Base-by-base conservation (phyloP, 2,113 vertebrate species). In the Brachypodius melanocephalos region DNA sequence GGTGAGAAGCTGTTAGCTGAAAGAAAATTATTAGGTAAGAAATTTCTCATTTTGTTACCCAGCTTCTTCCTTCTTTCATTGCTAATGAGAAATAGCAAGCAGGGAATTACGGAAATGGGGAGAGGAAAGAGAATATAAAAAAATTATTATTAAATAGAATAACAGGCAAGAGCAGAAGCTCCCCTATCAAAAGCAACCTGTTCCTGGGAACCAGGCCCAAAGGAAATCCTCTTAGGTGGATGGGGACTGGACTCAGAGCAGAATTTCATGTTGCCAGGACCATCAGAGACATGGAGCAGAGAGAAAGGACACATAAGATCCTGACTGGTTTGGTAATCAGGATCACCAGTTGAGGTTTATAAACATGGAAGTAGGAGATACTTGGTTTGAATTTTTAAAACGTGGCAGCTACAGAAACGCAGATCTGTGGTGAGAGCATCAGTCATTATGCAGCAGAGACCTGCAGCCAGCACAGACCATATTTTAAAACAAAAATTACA, bases 1-100 rank as follows among this genome's bases (percentile, higher is more conserved):
- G n/a, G 68, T 43, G 55, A 96, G 72, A 96, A 85, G 89, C 71
- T 77, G 81, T 87, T 93, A 94, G 85, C 20, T 36, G 69, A 17
- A 87, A 83, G 63, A 94, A 97, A 97, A 96, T 96, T 85, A 96
- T 59, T 58, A 94, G 71, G 82, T 88, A 94, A 81, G 79, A 95
- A 88, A 90, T 94, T 80, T 86, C 79, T 94, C 88, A 90, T 91
- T 96, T 96, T 86, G 67, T 77, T 83, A 91, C 95, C 22, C 96
- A 96, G 94, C 82, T 95, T 95, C 93, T 86, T 94, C 61, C 72
- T 79, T 95, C 77, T 52, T 48, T 89, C 71, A 28, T 5, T 63
- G 85, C 48, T 93, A 97, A 96, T 65, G 52, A 94, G 80, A 93
- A 96, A 83, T 49, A 88, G 67, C 85, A 96, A 88, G 79, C n/a